Evolutionary conservation across 1,140 invertebrate species (phyloP), one percentile per base, ranked within the genome.

Genomic region (Ostrea edulis): DNA sequence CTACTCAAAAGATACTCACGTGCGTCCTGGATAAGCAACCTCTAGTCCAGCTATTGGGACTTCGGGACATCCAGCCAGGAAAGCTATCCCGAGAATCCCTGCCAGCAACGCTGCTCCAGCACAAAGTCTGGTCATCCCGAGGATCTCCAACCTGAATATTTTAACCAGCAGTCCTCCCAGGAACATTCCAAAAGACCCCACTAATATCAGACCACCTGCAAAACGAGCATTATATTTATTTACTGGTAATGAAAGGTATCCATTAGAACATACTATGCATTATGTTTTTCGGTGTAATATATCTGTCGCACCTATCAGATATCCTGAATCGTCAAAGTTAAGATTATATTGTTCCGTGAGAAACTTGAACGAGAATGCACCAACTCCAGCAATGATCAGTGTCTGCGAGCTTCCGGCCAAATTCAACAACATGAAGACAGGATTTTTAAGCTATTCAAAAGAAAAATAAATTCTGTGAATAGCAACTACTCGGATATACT

Each of bases 341-440:
- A 92, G 84, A 54, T 82, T 89, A 58, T 90, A 92, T 85, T 91
- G 89, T 82, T 92, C 92, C 22, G 90, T 82, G 8, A 92, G 87
- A 51, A 90, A 91, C 81, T 92, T 92, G 53, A 92, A 92, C 17
- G 92, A 88, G 86, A 92, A 92, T 29, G 91, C 89, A 11, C 90
- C 88, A 17, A 92, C 85, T 17, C 92, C 92, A 29, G 89, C 86
- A 55, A 92, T 90, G 17, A 92, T 92, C 17, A 92, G 87, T 7
- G 90, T 85, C 58, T 90, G 88, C 8, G 89, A 44, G 88, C 89
- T 86, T 20, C 89, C 90, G 20, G 83, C 91, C 14, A 92, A 81
- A 14, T 88, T 89, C 25, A 92, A 85, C 22, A 89, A 89, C 84
- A 92, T 89, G 81, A 88, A 92, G 1, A 86, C 71, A 20, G 89